phyloP scores from a whole-genome alignment of 1,140 invertebrate genomes.

The Ruditapes philippinarum region DNA sequence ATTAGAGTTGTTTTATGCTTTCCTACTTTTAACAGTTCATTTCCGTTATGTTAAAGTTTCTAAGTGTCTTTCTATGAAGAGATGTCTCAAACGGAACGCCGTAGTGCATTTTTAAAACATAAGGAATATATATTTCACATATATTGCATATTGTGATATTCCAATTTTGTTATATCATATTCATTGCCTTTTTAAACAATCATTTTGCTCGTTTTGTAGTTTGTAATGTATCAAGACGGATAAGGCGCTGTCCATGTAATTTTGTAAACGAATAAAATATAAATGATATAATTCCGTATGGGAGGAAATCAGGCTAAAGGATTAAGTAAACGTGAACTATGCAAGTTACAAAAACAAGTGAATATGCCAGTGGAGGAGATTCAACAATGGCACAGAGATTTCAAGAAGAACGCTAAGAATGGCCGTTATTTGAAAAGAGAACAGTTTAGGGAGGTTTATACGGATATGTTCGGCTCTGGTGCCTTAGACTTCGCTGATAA shows the following conservation, averaged over 20 bases:
- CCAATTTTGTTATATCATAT: no score
- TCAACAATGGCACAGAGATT: conserved; percentile 1
- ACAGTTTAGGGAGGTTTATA: conserved; percentile 64
- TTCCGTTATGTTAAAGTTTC: no score
- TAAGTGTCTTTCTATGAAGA: no score
- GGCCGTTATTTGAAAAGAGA: background rate
- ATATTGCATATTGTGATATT: no score
- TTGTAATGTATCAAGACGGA: background rate
- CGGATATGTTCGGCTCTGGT: conserved; percentile 64
- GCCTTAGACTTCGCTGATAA: conserved; percentile 65
- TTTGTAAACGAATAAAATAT: no score
- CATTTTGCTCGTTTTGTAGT: background rate
- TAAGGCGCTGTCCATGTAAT: no score
- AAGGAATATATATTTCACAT: no score
- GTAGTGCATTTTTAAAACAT: no score
- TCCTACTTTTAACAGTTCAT: no score
- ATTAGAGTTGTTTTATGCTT: no score
- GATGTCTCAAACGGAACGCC: no score
- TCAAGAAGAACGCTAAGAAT: background rate
- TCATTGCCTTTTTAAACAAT: no score
- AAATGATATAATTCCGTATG: background rate
- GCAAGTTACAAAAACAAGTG: background rate
- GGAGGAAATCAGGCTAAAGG: background rate
- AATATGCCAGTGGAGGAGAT: background rate
- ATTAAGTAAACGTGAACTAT: background rate